Evolutionary conservation across 2,888 invertebrate species (phyloP).

Genomic region (Diarsia brunnea): DNA sequence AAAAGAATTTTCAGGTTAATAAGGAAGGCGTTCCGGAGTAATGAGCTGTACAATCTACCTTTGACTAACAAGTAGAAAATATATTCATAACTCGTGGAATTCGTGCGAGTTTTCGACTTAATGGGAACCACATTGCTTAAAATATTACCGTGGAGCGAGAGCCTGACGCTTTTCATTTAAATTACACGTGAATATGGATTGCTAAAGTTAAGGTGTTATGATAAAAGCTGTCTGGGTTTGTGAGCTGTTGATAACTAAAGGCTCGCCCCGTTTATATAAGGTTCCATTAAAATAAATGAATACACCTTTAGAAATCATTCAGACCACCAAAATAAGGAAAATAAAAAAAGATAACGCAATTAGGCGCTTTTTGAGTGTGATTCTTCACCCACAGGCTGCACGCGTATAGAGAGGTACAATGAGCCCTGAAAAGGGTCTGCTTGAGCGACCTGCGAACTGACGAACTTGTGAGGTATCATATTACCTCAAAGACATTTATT

Average conservation of each 20-base stretch:
- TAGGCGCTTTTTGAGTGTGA: too few species aligned
- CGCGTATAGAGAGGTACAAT: too few species aligned
- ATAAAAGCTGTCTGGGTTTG: conserved; percentile 1
- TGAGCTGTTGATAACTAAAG: background rate
- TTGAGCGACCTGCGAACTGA: too few species aligned
- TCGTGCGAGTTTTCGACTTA: conserved; percentile 25
- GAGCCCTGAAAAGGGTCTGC: too few species aligned
- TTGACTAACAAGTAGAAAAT: conserved; percentile 64
- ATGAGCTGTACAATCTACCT: conserved; percentile 63
- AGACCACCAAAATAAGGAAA: too few species aligned
- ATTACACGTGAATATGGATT: conserved; percentile 28
- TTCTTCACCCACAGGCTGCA: too few species aligned
- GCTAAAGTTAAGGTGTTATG: conserved; percentile 11
- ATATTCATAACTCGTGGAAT: conserved; percentile 57
- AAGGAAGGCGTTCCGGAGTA: conserved; percentile 45
- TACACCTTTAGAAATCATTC: too few species aligned
- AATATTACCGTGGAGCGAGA: conserved; percentile 25
- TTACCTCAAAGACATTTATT: too few species aligned
- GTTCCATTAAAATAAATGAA: too few species aligned
- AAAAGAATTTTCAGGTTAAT: conserved; percentile 40
- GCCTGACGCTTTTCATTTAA: conserved; percentile 39
- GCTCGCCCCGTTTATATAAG: too few species aligned
- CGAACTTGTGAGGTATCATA: too few species aligned
- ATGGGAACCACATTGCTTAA: conserved; percentile 41
- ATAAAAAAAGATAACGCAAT: too few species aligned